Base-by-base conservation (phyloP, 1,140 invertebrate genomes). In the Drepana arcuata region DNA sequence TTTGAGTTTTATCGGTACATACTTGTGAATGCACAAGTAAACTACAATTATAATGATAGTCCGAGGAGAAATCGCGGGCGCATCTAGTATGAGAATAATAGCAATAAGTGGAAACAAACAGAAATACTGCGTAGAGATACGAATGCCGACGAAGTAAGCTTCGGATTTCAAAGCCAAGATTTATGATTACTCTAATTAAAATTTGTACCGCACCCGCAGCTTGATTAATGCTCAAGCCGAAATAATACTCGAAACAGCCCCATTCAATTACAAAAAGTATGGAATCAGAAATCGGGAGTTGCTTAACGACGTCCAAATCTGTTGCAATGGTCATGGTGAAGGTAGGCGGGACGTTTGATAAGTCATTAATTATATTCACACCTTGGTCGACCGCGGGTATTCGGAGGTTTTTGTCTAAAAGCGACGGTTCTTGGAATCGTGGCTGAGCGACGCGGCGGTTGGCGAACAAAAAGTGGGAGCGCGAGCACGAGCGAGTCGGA, bases 341-440 rank as follows among this genome's bases (percentile, higher is more conserved):
- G 18, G 50, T 35, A 48, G 66, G 60, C 71, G 67, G 67, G 16
- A 33, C 45, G 48, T 77, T 77, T 73, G 65, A 73, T 66, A 47
- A 40, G 53, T 48, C 61, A 71, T 77, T 66, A 71, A 72, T 77
- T 77, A 71, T 71, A 73, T 77, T 77, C 62, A 77, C 72, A 73
- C 72, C 72, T 77, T 51, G 42, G 55, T 47, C 37, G 57, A 50
- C 43, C 51, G 43, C 48, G 44, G 32, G 46, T 34, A 38, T 15
- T 41, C 39, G 46, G 16, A 30, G 48, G 45, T 62, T 59, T 62
- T 66, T 62, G 35, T 41, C 34, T 10, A 24, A 44, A 40, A 42
- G 47, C 39, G 61, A 58, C 60, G 59, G 37, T 77, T 73, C 72
- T 63, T 16, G 52, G 72, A 77, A 75, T 58, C 31, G 51, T 43